Conservation (phyloP, 2,113 vertebrate species). For the Actenoides hombroni region DNA sequence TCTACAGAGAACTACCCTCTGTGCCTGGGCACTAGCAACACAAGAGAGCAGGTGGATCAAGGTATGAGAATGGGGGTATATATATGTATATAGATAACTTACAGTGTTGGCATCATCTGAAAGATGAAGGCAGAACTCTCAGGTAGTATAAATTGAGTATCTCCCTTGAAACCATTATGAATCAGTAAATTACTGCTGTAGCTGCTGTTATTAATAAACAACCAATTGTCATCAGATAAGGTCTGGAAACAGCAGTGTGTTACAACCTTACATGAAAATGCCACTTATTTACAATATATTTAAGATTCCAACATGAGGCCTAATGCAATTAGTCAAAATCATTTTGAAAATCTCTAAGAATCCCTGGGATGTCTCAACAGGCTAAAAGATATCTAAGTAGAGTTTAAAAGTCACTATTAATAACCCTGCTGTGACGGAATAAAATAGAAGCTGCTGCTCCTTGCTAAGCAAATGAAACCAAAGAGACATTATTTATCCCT, state of each 20-base stretch:
- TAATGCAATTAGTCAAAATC: slow-evolving; percentile 40
- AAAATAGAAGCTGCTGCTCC: not conserved
- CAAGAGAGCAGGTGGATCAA: not conserved
- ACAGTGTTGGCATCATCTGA: not conserved
- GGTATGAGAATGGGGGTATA: not conserved
- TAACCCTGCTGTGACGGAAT: slow-evolving; percentile 13
- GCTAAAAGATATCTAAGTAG: not conserved
- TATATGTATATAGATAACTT: not conserved
- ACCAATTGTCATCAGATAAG: not conserved
- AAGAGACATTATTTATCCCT: not conserved
- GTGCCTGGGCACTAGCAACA: not conserved
- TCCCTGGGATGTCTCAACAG: not conserved
- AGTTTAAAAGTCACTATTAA: not conserved
- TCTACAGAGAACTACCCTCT: not conserved
- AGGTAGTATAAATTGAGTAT: not conserved
- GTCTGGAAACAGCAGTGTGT: not conserved
- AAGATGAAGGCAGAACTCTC: not conserved
- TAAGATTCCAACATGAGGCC: not conserved
- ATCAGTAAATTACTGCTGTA: not conserved
- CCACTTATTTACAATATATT: not conserved
- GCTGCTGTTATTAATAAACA: not conserved
- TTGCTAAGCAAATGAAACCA: slow-evolving; percentile 19
- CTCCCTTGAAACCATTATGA: not conserved
- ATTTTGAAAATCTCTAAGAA: slow-evolving; percentile 24
- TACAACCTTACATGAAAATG: not conserved